These are phyloP conservation scores for Lamprologus tigripictilis DNA, from an alignment of 2,113 vertebrate species.

Conservation along the genomic window DNA sequence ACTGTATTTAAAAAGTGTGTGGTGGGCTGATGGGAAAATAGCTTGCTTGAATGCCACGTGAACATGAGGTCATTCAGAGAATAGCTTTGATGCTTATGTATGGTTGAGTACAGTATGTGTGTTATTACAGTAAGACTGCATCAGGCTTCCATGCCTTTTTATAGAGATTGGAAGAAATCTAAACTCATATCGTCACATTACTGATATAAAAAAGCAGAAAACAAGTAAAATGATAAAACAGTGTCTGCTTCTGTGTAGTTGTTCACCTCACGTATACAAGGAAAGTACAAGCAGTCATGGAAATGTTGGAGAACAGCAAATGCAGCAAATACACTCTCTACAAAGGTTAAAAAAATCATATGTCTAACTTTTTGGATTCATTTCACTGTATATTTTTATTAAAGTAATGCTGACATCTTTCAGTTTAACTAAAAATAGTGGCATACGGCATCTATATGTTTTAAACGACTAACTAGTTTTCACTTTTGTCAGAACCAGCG, in stretches of 20 bases:
- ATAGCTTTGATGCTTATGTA: not conserved
- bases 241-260: not conserved
- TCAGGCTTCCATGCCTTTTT: not conserved
- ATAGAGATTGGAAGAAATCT: not conserved
- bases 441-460: fast-evolving
- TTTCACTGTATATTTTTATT: not conserved
- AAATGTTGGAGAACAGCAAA: not conserved
- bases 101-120: not conserved
- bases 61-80: not conserved
- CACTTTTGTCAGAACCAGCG: not conserved
- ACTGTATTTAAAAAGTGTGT: not conserved
- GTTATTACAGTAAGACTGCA: not conserved
- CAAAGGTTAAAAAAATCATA: not conserved
- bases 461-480: not conserved
- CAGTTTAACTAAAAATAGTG: not conserved
- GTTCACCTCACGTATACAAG: not conserved
- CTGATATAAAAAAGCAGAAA: not conserved
- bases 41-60: not conserved
- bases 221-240: not conserved
- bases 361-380: not conserved
- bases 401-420: not conserved
- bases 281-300: not conserved
- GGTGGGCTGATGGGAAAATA: not conserved
- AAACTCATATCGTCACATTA: not conserved
- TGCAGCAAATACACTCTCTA: not conserved